Evolutionary conservation across 2,888 invertebrate species (phyloP), one percentile per base, ranked within the genome.

Genomic region (Hypomecis punctinalis): DNA sequence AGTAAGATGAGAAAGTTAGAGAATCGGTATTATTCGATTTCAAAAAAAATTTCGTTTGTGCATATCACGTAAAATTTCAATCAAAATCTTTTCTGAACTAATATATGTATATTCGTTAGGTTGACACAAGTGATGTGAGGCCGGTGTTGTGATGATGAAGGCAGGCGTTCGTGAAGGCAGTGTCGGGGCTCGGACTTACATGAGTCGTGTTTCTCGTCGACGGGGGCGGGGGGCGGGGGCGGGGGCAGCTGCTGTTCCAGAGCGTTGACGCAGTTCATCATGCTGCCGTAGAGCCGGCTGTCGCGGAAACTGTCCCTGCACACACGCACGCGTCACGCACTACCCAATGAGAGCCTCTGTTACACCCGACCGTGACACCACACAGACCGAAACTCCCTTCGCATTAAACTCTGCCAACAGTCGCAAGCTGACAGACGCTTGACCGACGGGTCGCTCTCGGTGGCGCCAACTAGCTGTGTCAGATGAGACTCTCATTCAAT

Each of bases 221-320:
- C 85, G 47, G 91, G 91, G 45, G 93, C 91, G 35, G 92, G 92
- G 51, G 93, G 93, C 70, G 92, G 92, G 55, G 93, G 93, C 83
- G 96, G 96, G 84, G 97, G 97, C 94, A 97, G 95, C 94, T 97
- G 97, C 88, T 97, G 97, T 94, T 97, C 97, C 94, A 97, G 95
- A 86, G 97, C 96, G 95, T 97, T 97, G 94, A 97, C 97, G 95
- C 97, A 97, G 96, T 97, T 97, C 95, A 97, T 96, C 97, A 97
- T 97, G 95, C 97, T 97, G 95, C 97, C 97, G 93, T 97, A 97
- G 91, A 97, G 95, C 91, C 97, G 96, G 95, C 96, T 97, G 94
- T 97, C 97, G 92, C 96, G 96, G 93, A 97, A 96, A 94, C 97
- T 97, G 95, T 96, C 96, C 96, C 97, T 97, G 94, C 82, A 88